phyloP scores from a whole-genome alignment of 2,113 vertebrate species.

The Rhipidura dahli region DNA sequence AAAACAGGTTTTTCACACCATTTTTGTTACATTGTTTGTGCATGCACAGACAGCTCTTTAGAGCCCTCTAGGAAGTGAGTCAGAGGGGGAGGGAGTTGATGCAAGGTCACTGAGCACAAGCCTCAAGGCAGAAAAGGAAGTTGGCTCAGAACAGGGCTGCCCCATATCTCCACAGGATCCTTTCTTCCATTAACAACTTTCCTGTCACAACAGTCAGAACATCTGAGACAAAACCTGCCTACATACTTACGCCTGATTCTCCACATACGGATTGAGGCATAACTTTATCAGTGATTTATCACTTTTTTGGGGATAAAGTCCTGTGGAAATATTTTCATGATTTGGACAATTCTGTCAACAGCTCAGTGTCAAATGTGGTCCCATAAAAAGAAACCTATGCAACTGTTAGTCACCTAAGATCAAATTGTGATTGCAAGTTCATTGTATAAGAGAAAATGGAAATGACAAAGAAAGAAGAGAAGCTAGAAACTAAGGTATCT shows the following conservation, averaged over 20 bases:
- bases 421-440: background rate
- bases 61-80: background rate
- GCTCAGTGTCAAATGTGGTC: background rate
- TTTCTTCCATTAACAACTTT: background rate
- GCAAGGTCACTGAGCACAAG: background rate
- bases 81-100: background rate
- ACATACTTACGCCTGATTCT: background rate
- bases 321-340: background rate
- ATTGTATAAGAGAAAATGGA: background rate
- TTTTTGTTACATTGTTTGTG: accelerated
- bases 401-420: background rate
- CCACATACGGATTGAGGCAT: too few relatives aligned
- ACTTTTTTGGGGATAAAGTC: background rate
- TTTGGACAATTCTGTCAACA: accelerated
- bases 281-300: background rate
- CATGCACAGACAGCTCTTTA: background rate
- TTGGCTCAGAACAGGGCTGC: background rate
- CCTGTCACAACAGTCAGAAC: background rate
- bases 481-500: background rate
- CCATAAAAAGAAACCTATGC: accelerated
- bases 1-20: background rate
- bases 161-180: too few relatives aligned
- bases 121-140: background rate
- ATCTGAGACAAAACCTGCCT: background rate
- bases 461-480: background rate